These are phyloP conservation scores for Pristionchus japonicus DNA, from an alignment of 2,888 invertebrate species.

Conservation along the genomic window DNA sequence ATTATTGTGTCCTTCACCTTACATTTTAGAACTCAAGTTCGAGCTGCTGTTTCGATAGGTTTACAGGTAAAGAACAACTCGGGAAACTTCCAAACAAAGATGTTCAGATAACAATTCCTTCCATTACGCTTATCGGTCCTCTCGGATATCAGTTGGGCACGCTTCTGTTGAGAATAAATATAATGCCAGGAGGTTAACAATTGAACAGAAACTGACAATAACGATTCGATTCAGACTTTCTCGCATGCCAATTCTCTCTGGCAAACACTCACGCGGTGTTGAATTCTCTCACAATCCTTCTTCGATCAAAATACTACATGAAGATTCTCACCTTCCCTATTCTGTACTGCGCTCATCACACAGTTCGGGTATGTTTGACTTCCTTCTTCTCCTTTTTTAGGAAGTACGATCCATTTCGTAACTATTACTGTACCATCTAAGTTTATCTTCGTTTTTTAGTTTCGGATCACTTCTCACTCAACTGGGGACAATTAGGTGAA, in stretches of 20 bases:
- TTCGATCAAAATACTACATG: conserved; percentile 40
- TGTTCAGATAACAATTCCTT: conserved; percentile 3
- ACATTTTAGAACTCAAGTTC: not conserved
- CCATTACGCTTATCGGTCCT: not conserved
- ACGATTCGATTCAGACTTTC: not conserved
- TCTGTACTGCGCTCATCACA: not conserved
- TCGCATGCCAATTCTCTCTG: conserved; percentile 1
- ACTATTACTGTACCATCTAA: no score
- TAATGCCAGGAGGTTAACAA: not conserved
- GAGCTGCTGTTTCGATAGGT: conserved; percentile 8
- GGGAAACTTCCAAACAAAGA: not conserved
- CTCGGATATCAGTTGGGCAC: not conserved
- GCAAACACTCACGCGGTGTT: not conserved
- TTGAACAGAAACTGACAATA: not conserved
- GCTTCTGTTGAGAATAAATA: not conserved
- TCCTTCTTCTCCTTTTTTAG: not conserved
- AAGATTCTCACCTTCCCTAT: conserved; percentile 1
- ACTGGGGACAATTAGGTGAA: no score
- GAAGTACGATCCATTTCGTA: no score
- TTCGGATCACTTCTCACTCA: no score
- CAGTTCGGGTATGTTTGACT: not conserved
- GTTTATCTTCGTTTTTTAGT: no score
- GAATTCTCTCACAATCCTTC: conserved; percentile 22
- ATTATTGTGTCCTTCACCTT: no score
- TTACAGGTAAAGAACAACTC: not conserved